Evolutionary conservation across 1,140 invertebrate species (phyloP).

Genomic region (Scaptomyza montana): DNA sequence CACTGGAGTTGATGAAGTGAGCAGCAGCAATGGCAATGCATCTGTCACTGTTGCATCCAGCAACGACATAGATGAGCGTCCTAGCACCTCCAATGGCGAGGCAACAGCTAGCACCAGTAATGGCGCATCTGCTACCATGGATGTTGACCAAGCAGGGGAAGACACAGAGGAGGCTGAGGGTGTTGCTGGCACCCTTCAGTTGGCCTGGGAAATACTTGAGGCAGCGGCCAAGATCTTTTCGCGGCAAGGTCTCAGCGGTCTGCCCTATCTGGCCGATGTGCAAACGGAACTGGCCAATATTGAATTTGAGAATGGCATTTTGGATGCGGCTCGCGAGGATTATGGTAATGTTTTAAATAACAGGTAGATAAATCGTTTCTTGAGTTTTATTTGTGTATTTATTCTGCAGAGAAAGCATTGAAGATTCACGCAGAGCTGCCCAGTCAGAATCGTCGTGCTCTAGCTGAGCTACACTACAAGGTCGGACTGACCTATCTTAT

Average conservation of each 20-base stretch:
- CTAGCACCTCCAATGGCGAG: slow-evolving; percentile 79
- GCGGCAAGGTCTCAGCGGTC: slow-evolving; percentile 85
- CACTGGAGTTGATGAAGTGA: slow-evolving; percentile 67
- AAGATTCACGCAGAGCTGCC: slow-evolving; percentile 72
- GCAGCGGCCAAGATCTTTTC: slow-evolving; percentile 91
- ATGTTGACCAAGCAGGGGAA: slow-evolving; percentile 56
- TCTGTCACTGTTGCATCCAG: slow-evolving; percentile 37
- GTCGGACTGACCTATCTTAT: slow-evolving; percentile 79
- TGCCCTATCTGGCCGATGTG: slow-evolving; percentile 89
- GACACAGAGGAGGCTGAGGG: slow-evolving; percentile 72
- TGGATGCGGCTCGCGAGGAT: slow-evolving; percentile 89
- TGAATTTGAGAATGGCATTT: slow-evolving; percentile 92
- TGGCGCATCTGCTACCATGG: slow-evolving; percentile 38
- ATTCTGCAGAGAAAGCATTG: slow-evolving; percentile 68
- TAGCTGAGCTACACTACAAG: slow-evolving; percentile 83
- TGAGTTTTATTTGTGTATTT: background rate
- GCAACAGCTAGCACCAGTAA: slow-evolving; percentile 62
- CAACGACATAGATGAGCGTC: slow-evolving; percentile 67
- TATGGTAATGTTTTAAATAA: slow-evolving; percentile 84
- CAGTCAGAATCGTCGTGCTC: slow-evolving; percentile 66
- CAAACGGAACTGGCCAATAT: slow-evolving; percentile 91
- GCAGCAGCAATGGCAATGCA: slow-evolving; percentile 64
- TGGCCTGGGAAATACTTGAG: slow-evolving; percentile 95
- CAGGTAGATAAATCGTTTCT: background rate
- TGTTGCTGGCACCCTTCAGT: slow-evolving; percentile 88